Base-by-base conservation (phyloP, 1,140 invertebrate genomes). In the Leptinotarsa texana region DNA sequence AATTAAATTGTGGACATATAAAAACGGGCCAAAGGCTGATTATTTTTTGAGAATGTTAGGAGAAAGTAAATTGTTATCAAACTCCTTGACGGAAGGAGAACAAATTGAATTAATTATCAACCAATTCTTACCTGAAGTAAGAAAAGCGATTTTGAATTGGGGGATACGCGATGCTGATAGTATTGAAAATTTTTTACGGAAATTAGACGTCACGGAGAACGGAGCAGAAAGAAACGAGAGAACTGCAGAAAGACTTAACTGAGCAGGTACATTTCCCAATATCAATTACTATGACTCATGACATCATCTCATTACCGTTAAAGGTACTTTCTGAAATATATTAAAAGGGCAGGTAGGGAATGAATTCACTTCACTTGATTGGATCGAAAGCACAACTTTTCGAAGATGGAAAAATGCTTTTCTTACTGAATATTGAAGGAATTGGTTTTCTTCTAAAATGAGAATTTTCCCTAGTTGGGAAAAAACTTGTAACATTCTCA, bases 11-110 rank as follows among this genome's bases (percentile, higher is more conserved):
- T 51, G 47, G 17, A 57, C 21, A n/a, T 72, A 72, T 72, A 49
- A 72, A 72, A 72, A 33, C 6, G 70, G 57, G 11, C 57, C 70
- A 17, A 13, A 49, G 47, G 70, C 47, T 13, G 70, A 72, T 21
- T 72, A 72, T 72, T 72, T 72, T 22, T 21, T 72, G 21, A 72
- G 1, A 72, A 18, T 72, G 22, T 18, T 72, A 27, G 21, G 51
- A 63, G 69, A 72, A 72, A 48, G 47, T 21, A 24, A 72, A 21
- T 72, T 21, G 13, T 72, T 72, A 62, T 21, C 48, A 73, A 73
- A 76, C 3, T 61, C 48, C 71, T 75, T 42, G 69, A 72, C 5
- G 62, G 71, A 63, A 33, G 77, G 47, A 48, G 21, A 13, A 71
- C 67, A 17, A 33, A 69, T 24, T 57, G 74, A 13, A 13, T 75